A percentile compares a stretch with the other conserved stretches of the same genome.
phyloP scores from a whole-genome alignment of 2,888 invertebrate species.

The Eristalinus aeneus region DNA sequence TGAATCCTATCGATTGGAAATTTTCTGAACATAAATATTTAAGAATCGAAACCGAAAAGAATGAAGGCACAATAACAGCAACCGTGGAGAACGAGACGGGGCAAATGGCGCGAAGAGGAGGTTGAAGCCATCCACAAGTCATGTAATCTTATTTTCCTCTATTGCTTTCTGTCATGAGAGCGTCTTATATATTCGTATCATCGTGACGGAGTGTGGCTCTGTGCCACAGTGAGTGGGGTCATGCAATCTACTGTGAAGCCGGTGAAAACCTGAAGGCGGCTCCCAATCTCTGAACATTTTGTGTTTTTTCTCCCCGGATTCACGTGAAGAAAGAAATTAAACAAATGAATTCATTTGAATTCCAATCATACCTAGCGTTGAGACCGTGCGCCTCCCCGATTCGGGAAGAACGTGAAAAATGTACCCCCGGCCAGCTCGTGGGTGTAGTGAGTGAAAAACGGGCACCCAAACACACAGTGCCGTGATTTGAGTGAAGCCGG shows the following conservation, averaged over 20 bases:
- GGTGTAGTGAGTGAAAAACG: background rate
- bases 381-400: background rate
- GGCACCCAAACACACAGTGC: slow-evolving; percentile 20
- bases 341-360: slow-evolving; percentile 63
- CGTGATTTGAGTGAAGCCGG: slow-evolving; percentile 24
- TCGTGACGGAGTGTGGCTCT: background rate
- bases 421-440: background rate
- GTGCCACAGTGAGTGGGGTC: background rate
- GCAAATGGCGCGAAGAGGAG: slow-evolving; percentile 40
- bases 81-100: background rate
- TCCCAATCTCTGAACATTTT: slow-evolving; percentile 21
- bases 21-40: slow-evolving; percentile 4
- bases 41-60: slow-evolving; percentile 4
- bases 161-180: slow-evolving; percentile 14
- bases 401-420: background rate
- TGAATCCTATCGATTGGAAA: slow-evolving; percentile 47
- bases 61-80: background rate
- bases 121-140: background rate
- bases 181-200: background rate
- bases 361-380: slow-evolving; percentile 44
- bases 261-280: slow-evolving; percentile 37
- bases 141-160: background rate
- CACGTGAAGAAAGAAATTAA: slow-evolving; percentile 32
- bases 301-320: background rate
- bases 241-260: background rate